Evolutionary conservation across 37 sponge, comb jelly and placozoan genomes (phyloP).

Genomic region (Dysidea cf. avara): DNA sequence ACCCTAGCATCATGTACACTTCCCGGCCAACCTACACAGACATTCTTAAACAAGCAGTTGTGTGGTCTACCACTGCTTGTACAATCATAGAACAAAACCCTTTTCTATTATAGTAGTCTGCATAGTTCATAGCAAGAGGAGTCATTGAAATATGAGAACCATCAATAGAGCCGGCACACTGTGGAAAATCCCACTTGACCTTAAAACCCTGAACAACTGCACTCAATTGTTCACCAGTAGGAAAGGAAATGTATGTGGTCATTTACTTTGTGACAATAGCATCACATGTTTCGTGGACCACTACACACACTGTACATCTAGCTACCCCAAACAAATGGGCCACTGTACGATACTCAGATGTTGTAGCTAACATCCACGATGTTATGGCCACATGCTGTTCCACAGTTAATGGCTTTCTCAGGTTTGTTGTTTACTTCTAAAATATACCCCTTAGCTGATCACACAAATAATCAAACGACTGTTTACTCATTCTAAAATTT

Average conservation of each 20-base stretch:
- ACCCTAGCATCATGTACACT: too few relatives aligned
- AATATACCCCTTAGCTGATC: not conserved
- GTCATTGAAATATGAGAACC: conserved; percentile 17
- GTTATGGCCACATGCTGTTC: conserved; percentile 10
- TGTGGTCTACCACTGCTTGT: conserved; percentile 3
- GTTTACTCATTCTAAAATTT: conserved; percentile 1
- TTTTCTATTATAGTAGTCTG: not conserved
- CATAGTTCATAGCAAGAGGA: not conserved
- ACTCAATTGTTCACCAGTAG: conserved; percentile 1
- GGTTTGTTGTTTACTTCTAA: not conserved
- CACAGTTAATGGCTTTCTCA: not conserved
- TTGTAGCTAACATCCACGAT: conserved; percentile 11
- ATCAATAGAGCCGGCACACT: conserved; percentile 7
- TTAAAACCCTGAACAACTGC: not conserved
- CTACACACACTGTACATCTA: conserved; percentile 4
- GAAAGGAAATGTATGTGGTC: not conserved
- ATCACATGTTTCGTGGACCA: not conserved
- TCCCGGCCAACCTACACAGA: not conserved
- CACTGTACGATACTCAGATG: conserved; percentile 6
- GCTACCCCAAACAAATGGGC: conserved; percentile 17
- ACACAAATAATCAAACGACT: not conserved
- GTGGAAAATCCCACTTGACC: not conserved
- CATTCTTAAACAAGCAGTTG: too few relatives aligned
- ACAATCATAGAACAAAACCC: conserved; percentile 30
- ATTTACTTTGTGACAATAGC: conserved; percentile 2